Evolutionary conservation across 2,113 vertebrate genomes (phyloP).

Genomic region (Siniperca knerii): DNA sequence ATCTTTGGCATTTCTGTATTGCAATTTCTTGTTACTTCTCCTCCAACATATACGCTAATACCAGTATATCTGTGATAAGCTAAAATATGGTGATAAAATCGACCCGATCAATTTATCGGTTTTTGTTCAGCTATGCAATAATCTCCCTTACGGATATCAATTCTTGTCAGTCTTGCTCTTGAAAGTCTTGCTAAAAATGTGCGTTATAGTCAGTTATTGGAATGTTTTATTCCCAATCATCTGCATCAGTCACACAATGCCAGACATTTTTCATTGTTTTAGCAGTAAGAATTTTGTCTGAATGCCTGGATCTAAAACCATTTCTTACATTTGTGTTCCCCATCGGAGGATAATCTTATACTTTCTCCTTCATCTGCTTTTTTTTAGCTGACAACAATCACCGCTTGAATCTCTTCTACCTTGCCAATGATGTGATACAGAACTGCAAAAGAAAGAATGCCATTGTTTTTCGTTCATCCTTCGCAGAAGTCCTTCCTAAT

Average conservation of each 20-base stretch:
- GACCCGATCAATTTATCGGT: neutral
- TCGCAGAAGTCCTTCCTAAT: conserved; percentile 93
- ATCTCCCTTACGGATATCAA: neutral
- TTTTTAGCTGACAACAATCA: conserved; percentile 91
- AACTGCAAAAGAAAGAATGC: conserved; percentile 99
- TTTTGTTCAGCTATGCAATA: neutral
- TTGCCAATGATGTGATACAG: conserved; percentile 98
- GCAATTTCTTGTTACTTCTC: neutral
- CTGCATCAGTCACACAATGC: neutral
- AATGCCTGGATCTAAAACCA: too few species aligned
- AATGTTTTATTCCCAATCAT: neutral
- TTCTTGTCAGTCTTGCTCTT: neutral
- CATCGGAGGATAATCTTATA: neutral
- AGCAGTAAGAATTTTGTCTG: neutral
- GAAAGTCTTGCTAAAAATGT: neutral
- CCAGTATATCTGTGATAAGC: too few species aligned
- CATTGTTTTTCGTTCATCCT: conserved; percentile 92
- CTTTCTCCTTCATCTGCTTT: conserved; percentile 13
- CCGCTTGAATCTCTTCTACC: conserved; percentile 96
- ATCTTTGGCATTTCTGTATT: neutral
- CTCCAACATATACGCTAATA: neutral
- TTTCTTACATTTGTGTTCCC: neutral
- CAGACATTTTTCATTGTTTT: neutral
- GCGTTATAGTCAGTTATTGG: neutral
- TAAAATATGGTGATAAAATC: neutral